Conservation (phyloP, 2,113 vertebrate species). For the Ciconia boyciana region DNA sequence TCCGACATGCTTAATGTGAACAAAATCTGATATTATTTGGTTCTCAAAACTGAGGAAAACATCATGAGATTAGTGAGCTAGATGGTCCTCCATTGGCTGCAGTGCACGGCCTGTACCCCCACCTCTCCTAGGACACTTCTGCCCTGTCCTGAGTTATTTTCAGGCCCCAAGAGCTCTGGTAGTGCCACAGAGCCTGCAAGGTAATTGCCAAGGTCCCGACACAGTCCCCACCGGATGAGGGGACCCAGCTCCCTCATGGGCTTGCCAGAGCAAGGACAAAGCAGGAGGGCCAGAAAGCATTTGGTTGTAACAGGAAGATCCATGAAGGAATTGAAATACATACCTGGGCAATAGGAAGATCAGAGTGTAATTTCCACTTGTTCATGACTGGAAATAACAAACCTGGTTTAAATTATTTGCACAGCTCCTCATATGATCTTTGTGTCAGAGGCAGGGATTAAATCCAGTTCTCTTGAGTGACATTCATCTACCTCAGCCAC, state of each 20-base stretch:
- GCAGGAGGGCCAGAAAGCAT: not conserved
- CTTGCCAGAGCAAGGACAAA: not conserved
- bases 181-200: not conserved
- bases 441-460: not conserved
- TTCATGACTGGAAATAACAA: not conserved
- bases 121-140: not conserved
- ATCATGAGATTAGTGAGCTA: not conserved
- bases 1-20: not conserved
- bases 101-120: rapidly evolving
- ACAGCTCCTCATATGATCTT: not conserved
- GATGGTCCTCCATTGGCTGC: not conserved
- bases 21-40: not conserved
- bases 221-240: not conserved
- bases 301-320: not conserved
- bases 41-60: not conserved
- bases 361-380: not conserved
- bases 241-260: not conserved
- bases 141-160: not conserved
- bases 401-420: not conserved
- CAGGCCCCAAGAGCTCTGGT: not conserved
- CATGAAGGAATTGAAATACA: not conserved
- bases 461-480: not conserved
- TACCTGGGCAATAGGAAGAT: not conserved
- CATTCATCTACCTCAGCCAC: not conserved
- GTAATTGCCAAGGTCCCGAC: not conserved